Conservation (phyloP, 2,888 invertebrate genomes). For the Anthophora plumipes region DNA sequence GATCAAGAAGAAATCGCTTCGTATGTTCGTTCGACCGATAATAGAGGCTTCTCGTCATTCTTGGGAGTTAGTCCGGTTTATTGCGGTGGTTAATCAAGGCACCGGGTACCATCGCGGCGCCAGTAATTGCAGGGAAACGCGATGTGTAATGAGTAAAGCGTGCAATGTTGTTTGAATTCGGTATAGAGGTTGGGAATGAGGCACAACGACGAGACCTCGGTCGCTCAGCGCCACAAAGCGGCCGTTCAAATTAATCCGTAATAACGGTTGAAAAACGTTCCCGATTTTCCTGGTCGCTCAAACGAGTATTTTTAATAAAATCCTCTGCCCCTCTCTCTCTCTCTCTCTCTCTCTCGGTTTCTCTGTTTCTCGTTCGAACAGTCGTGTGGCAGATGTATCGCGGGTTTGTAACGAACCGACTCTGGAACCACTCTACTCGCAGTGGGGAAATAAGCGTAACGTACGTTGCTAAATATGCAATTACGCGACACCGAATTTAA, state of each 20-base stretch:
- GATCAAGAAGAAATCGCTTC: conserved; percentile 34
- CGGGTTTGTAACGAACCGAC: conserved; percentile 17
- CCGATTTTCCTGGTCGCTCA: conserved; percentile 1
- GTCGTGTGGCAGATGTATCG: neutral
- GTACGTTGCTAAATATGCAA: conserved; percentile 32
- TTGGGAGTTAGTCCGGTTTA: neutral
- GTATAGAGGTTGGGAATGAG: no score
- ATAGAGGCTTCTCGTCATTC: conserved; percentile 15
- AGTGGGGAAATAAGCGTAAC: conserved; percentile 55
- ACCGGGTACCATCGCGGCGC: neutral
- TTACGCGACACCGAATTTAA: conserved; percentile 39
- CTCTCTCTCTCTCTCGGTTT: no score
- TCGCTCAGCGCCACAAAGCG: neutral
- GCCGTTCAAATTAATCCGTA: conserved; percentile 36
- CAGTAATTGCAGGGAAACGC: conserved; percentile 37
- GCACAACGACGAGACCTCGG: neutral
- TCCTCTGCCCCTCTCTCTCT: neutral
- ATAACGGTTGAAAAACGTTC: conserved; percentile 29
- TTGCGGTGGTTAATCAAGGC: conserved; percentile 29
- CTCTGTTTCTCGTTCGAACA: neutral
- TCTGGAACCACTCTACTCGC: neutral
- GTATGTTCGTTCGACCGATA: neutral
- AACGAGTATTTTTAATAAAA: conserved; percentile 40
- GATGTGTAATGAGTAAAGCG: conserved; percentile 37
- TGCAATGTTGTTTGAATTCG: conserved; percentile 34